phyloP scores from a whole-genome alignment of 2,888 invertebrate species.

The Sphinx pinastri region DNA sequence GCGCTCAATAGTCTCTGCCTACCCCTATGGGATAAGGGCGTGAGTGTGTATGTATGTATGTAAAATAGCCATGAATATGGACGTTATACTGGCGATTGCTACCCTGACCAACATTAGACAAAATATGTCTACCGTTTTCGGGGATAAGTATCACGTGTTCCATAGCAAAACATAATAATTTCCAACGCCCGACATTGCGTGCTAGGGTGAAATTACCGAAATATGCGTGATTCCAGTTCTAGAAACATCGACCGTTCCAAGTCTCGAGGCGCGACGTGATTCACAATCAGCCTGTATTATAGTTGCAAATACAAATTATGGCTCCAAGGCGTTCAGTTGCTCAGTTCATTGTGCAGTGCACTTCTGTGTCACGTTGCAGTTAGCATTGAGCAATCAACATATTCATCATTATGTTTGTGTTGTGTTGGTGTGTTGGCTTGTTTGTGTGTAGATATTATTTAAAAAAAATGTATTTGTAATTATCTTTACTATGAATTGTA shows the following conservation, averaged over 20 bases:
- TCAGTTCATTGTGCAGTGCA: neutral
- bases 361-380: constrained; percentile 9
- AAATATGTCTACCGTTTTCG: neutral
- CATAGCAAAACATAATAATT: neutral
- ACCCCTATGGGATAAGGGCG: no score
- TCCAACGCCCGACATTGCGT: constrained; percentile 1
- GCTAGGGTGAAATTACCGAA: constrained; percentile 7
- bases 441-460: no score
- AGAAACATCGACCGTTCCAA: constrained; percentile 31
- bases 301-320: constrained; percentile 47
- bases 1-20: no score
- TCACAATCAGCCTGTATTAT: constrained; percentile 49
- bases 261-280: constrained; percentile 38
- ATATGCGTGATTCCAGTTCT: neutral
- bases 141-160: neutral
- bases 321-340: constrained; percentile 2
- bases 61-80: no score
- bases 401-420: constrained; percentile 6
- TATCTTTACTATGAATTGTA: no score
- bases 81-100: no score
- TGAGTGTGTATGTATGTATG: no score
- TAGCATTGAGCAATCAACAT: constrained; percentile 9
- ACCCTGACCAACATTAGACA: no score
- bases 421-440: neutral
- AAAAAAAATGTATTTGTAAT: no score